Base-by-base conservation (phyloP, 2,797 vertebrate species). In the Fundulus diaphanus region DNA sequence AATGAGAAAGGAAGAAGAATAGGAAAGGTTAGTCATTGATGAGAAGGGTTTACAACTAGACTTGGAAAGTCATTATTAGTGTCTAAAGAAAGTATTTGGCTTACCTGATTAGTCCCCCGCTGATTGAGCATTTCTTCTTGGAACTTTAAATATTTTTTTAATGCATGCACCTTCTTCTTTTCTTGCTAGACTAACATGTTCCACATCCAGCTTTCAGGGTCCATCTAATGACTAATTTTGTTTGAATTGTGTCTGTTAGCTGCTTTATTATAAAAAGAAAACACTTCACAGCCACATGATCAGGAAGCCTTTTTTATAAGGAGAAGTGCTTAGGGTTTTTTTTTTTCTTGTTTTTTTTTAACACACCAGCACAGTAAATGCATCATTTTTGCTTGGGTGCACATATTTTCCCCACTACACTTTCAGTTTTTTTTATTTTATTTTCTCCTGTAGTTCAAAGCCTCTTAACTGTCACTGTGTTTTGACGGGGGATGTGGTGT, bases 1-100 rank as follows among this genome's bases (percentile, higher is more conserved):
- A 90, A 85, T 82, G 78, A 90, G 37, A 65, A 40, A 90, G 79
- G 69, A 73, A 87, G 80, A 84, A 77, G 88, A 89, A 73, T 52
- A 82, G 81, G 85, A 86, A 84, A 91, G 85, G 89, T 91, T 90
- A 85, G 76, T 81, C 76, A 84, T 54, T 90, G 76, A 89, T 90
- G 74, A 82, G 76, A 89, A 79, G 66, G 78, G 59, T 82, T 85
- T 54, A 56, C 56, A 79, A 75, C 48, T 74, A 56, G 74, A 84
- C 76, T 73, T 80, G 63, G 77, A 80, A 76, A 85, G 67, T 73
- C 86, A 89, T 86, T 8, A 81, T 81, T 63, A 70, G 71, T 61
- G 81, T 35, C 73, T 71, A 75, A 76, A 7, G 37, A 72, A 77
- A 74, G 75, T n/a, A 72, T 27, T 71, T 56, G 77, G 42, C 66